Base-by-base conservation (phyloP, 2,113 vertebrate genomes). In the Amazona guildingii region DNA sequence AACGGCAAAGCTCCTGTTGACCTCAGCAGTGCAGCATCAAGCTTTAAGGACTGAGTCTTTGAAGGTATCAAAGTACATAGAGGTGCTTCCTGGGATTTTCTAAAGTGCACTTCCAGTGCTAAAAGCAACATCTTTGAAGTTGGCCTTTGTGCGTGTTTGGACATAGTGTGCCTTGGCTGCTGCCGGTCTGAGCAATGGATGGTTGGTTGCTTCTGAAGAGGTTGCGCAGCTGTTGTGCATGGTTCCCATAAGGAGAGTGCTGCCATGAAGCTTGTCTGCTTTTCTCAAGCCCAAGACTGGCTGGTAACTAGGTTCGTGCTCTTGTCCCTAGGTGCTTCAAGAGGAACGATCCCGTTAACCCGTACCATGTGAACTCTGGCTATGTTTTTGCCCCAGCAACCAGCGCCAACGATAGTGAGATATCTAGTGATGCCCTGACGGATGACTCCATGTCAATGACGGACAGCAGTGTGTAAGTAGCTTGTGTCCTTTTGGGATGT, bases 361-460 rank as follows among this genome's bases (percentile, higher is more conserved):
- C 98, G 0, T 99, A 98, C 95, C 99, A 99, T 29, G 97, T 98
- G 88, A 98, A 98, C 78, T 98, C 99, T 1, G 99, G 99, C 92
- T 99, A 98, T 46, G 98, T 98, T 11, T 99, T 99, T 6, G 99
- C 99, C 5, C 99, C 99, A 3, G 98, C 98, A 84, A 98, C 99
- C 97, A 99, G 99, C 28, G 99, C 99, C 44, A 99, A 99, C 2
- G 99, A 99, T 95, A 99, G 99, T 13, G 99, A 99, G 86, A 98
- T 99, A 64, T 99, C 99, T 94, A 99, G 99, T 6, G 99, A 99
- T 59, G 99, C 99, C 11, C 94, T 99, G 98, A 99, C 99, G 0
- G 99, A 99, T 3, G 99, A 99, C 76, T 98, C 99, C 96, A 98
- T 99, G 98, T 99, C 99, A 0, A 97, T 99, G 98, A 99, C 99